Percentiles rank a stretch among this genome's conserved stretches.
Evolutionary conservation across 92 coral and sea anemone genomes (phyloP).

Genomic region (Actinostola sp.): DNA sequence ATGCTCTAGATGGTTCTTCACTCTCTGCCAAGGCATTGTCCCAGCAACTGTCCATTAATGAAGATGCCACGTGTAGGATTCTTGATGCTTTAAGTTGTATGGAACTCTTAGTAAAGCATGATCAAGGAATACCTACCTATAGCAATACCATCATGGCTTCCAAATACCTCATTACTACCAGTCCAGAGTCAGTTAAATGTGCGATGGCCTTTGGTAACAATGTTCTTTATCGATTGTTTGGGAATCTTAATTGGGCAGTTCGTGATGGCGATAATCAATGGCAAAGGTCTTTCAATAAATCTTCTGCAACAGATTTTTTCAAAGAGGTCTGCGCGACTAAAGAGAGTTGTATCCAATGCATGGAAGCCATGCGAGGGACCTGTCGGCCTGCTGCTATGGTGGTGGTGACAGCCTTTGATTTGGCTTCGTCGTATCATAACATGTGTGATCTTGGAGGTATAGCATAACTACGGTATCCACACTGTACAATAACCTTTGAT

Average conservation of each 20-base stretch:
- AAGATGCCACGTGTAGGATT: slow-evolving; percentile 53
- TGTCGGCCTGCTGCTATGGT: slow-evolving; percentile 40
- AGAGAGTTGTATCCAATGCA: slow-evolving; percentile 28
- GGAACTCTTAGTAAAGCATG: slow-evolving; percentile 52
- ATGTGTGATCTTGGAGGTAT: slow-evolving; percentile 83
- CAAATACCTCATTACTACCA: slow-evolving; percentile 42
- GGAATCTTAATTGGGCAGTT: slow-evolving; percentile 57
- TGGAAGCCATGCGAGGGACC: slow-evolving; percentile 48
- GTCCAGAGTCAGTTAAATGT: slow-evolving; percentile 40
- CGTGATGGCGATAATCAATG: slow-evolving; percentile 73
- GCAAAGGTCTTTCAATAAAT: slow-evolving; percentile 55
- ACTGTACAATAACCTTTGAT: too few relatives aligned
- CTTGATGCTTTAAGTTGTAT: slow-evolving; percentile 59
- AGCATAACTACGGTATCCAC: too few relatives aligned
- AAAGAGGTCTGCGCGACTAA: slow-evolving; percentile 27
- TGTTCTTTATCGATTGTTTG: slow-evolving; percentile 48
- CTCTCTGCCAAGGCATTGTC: slow-evolving; percentile 39
- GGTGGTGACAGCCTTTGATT: slow-evolving; percentile 61
- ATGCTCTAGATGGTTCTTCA: slow-evolving; percentile 34
- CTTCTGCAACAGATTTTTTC: slow-evolving; percentile 59
- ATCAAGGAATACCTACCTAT: slow-evolving; percentile 12
- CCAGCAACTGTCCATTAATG: slow-evolving; percentile 32
- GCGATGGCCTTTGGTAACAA: slow-evolving; percentile 45
- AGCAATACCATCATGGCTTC: slow-evolving; percentile 45
- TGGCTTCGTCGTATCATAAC: slow-evolving; percentile 20